Percentiles rank a stretch among this genome's conserved stretches.
These are phyloP conservation scores for Prinia subflava DNA, from an alignment of 2,113 vertebrate genomes.

Conservation along the genomic window DNA sequence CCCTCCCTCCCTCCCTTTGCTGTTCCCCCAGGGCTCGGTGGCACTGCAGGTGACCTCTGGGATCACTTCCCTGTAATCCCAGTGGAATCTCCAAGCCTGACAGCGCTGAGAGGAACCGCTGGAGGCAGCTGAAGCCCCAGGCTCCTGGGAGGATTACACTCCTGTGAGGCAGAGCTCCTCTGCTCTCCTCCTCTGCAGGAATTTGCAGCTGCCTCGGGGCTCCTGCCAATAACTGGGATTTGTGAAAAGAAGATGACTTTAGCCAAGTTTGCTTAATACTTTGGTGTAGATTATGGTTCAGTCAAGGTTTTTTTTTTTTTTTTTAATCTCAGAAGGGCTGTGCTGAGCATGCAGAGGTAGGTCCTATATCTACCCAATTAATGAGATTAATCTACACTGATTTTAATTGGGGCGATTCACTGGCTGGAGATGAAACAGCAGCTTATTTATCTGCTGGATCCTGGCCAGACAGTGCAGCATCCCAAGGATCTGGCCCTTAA, in stretches of 20 bases:
- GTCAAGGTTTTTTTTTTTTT: background rate
- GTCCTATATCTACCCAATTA: background rate
- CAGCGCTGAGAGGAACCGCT: accelerated
- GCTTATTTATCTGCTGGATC: background rate
- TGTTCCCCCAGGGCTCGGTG: background rate
- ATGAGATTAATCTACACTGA: background rate
- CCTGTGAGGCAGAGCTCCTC: background rate
- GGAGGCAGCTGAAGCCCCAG: background rate
- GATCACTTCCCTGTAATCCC: background rate
- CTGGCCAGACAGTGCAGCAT: background rate
- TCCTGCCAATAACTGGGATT: background rate
- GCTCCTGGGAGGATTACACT: background rate
- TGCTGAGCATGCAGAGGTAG: background rate
- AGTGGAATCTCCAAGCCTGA: background rate
- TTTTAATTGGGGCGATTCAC: background rate
- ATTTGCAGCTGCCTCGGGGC: background rate
- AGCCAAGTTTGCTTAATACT: background rate
- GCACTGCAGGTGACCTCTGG: background rate
- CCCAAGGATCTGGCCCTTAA: background rate
- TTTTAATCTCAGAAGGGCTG: background rate
- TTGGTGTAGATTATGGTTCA: background rate
- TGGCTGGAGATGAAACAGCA: background rate
- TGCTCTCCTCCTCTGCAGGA: background rate
- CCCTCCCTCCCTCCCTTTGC: background rate
- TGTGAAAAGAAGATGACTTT: background rate